phyloP scores from a whole-genome alignment of 2,888 invertebrate species.

The Eumacrocentrus americanus region DNA sequence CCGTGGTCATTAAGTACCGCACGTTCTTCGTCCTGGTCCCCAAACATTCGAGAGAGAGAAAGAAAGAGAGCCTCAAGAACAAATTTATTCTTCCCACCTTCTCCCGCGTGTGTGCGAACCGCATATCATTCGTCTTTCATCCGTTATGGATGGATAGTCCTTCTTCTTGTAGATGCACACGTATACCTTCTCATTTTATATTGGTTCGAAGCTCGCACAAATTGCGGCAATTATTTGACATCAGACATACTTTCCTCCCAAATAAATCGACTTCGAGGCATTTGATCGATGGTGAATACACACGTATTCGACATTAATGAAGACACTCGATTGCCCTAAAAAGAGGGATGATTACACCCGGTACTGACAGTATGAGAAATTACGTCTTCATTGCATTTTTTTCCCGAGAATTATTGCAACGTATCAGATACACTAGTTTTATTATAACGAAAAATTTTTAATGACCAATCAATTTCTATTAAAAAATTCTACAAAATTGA shows the following conservation, averaged over 20 bases:
- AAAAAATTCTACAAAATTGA: too few relatives aligned
- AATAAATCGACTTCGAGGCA: slow-evolving; percentile 1
- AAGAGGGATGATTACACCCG: slow-evolving; percentile 15
- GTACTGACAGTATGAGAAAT: slow-evolving; percentile 4
- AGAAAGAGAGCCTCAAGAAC: too few relatives aligned
- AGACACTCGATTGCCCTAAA: slow-evolving; percentile 7
- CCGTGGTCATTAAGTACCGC: not conserved
- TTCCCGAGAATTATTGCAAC: too few relatives aligned
- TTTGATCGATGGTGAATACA: slow-evolving; percentile 14
- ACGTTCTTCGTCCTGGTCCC: not conserved
- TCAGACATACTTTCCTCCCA: not conserved
- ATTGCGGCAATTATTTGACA: not conserved
- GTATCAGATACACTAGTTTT: too few relatives aligned
- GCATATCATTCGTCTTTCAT: slow-evolving; percentile 10
- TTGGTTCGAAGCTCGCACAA: not conserved
- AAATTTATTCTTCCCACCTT: slow-evolving; percentile 5
- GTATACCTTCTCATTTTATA: too few relatives aligned
- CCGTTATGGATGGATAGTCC: slow-evolving; percentile 16
- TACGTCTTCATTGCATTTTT: not conserved
- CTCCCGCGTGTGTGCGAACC: not conserved
- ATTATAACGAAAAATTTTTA: too few relatives aligned
- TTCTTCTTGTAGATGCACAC: not conserved
- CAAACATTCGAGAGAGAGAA: too few relatives aligned
- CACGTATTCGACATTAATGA: slow-evolving; percentile 18
- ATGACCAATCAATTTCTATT: too few relatives aligned